Percentiles rank a stretch among this genome's conserved stretches.
phyloP scores from a whole-genome alignment of 2,797 vertebrate species.

The Takifugu ocellatus region DNA sequence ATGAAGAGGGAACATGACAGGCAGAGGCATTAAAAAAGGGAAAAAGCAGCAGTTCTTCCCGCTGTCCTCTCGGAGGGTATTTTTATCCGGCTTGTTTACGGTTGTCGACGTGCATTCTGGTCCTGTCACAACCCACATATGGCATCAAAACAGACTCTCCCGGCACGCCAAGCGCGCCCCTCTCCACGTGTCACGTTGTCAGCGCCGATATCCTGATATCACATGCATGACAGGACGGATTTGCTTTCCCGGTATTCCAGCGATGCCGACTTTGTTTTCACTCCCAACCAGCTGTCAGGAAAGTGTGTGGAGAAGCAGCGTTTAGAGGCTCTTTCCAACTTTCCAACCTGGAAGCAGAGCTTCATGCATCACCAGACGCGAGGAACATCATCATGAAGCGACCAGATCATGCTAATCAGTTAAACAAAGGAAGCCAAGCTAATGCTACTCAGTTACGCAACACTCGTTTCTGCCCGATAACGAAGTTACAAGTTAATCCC shows the following conservation, averaged over 20 bases:
- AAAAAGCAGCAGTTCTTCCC: constrained; percentile 33
- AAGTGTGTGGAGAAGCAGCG: no score
- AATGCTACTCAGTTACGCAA: no score
- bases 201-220: constrained; percentile 3
- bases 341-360: no score
- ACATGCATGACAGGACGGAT: constrained; percentile 6
- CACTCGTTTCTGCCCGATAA: no score
- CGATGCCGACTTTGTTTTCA: neutral
- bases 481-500: no score
- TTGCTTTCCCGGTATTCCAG: neutral
- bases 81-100: constrained; percentile 50
- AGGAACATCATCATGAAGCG: no score
- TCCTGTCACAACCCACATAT: constrained; percentile 37
- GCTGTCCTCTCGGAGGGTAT: constrained; percentile 29
- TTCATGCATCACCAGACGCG: no score
- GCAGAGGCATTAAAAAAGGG: constrained; percentile 25
- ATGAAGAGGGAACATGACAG: constrained; percentile 57
- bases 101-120: constrained; percentile 28
- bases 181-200: constrained; percentile 19
- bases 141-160: constrained; percentile 14
- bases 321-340: no score
- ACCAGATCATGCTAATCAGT: no score
- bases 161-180: neutral
- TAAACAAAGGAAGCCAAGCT: no score
- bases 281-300: no score